Evolutionary conservation across 2,888 invertebrate species (phyloP).

Genomic region (Magallana nippona): DNA sequence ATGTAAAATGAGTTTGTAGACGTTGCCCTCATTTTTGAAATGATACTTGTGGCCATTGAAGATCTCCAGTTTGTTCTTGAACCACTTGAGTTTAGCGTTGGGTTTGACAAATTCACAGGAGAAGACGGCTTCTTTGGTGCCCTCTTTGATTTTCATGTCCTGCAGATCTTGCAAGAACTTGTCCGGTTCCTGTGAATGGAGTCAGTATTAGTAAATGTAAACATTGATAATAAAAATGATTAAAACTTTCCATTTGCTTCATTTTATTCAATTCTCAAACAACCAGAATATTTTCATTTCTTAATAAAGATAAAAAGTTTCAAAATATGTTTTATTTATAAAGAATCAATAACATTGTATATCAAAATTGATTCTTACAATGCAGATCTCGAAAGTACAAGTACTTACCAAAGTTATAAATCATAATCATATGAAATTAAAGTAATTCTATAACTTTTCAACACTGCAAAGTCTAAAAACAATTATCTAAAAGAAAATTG

Average conservation of each 20-base stretch:
- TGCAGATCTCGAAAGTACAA: no score
- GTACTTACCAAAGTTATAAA: no score
- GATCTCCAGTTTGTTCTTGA: slow-evolving; percentile 88
- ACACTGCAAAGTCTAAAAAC: no score
- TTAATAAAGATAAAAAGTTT: no score
- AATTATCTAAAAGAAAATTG: background rate
- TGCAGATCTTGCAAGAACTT: slow-evolving; percentile 94
- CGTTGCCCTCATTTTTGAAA: slow-evolving; percentile 93
- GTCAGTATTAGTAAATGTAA: slow-evolving; percentile 8
- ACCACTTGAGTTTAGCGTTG: slow-evolving; percentile 84
- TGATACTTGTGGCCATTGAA: slow-evolving; percentile 98
- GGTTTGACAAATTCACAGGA: slow-evolving; percentile 97
- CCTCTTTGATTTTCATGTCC: slow-evolving; percentile 97
- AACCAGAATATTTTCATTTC: no score
- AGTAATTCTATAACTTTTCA: no score
- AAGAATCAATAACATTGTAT: no score
- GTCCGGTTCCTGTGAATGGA: slow-evolving; percentile 70
- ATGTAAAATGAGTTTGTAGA: slow-evolving; percentile 93
- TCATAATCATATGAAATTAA: no score
- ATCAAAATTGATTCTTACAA: no score
- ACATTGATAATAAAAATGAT: background rate
- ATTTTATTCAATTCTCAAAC: no score
- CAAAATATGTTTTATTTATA: no score
- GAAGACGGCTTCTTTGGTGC: slow-evolving; percentile 96
- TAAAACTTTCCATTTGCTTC: background rate